These are phyloP conservation scores for Mustela lutreola DNA, from an alignment of 2,113 vertebrate species.

Conservation along the genomic window DNA sequence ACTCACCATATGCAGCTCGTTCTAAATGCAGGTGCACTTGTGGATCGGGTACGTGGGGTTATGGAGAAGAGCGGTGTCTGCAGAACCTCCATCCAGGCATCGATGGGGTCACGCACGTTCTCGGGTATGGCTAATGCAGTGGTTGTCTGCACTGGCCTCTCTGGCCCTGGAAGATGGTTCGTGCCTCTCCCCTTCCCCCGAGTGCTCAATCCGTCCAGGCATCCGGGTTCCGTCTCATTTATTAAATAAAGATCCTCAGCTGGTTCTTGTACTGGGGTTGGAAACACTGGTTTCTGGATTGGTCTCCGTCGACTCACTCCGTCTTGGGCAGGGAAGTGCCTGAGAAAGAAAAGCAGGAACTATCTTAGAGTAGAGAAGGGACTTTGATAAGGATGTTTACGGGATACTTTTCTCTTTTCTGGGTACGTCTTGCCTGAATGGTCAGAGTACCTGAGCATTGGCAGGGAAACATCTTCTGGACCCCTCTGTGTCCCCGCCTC, in stretches of 20 bases:
- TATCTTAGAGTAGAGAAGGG: not conserved
- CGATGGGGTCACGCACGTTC: fast-evolving
- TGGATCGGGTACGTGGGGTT: too few relatives aligned
- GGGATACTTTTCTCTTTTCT: not conserved
- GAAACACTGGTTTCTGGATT: not conserved
- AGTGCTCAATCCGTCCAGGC: fast-evolving
- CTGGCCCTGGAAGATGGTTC: not conserved
- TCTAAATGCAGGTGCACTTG: not conserved
- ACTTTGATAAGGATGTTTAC: fast-evolving
- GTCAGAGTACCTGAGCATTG: not conserved
- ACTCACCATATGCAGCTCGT: not conserved
- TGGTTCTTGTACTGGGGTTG: not conserved
- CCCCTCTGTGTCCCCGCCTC: too few relatives aligned
- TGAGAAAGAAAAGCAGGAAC: not conserved
- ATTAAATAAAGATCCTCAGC: fast-evolving
- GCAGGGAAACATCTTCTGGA: not conserved
- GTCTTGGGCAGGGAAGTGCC: not conserved
- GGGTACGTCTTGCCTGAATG: too few relatives aligned
- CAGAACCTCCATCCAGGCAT: not conserved
- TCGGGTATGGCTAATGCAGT: fast-evolving
- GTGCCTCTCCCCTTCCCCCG: not conserved
- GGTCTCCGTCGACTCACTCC: not conserved
- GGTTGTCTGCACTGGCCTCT: fast-evolving
- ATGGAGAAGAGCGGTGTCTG: not conserved
- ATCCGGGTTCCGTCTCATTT: fast-evolving